Evolutionary conservation across 1,140 invertebrate species (phyloP), one percentile per base, ranked within the genome.

Genomic region (Bombus polaris): DNA sequence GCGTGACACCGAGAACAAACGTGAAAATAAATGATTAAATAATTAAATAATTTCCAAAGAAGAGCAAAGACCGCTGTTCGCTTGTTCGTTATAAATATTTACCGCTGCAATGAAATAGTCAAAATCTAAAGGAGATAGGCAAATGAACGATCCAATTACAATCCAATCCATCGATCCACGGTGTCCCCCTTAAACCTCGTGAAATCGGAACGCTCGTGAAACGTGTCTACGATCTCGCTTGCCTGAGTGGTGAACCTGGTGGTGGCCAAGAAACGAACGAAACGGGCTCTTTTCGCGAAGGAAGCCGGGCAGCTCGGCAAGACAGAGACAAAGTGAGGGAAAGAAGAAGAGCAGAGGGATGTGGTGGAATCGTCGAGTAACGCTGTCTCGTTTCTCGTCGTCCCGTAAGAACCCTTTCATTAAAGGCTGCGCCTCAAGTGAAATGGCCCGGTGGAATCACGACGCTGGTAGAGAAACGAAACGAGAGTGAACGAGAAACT

Each of bases 391-490:
- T 71, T 68, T 39, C 37, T 68, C 32, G 53, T 81, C 35, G n/a
- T 53, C 62, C 32, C 10, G 57, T 72, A 87, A 79, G 89, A 89
- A 89, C 35, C 78, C 74, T 71, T 89, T 89, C 87, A 90, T 91
- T 83, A 90, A 89, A 91, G 87, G 28, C 79, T 84, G 80, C 78
- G 81, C 74, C 83, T 85, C 57, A 53, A 89, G 87, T 82, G 87
- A 89, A 88, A 89, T 75, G 37, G 47, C 79, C 47, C 42, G 9
- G 35, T 53, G 32, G 66, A 77, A 87, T 82, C 85, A 81, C 68
- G 44, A 18, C 71, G 65, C n/a, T n/a, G 32, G 10, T 76, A 72
- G 76, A 84, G 87, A 77, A 32, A 32, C n/a, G 76, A 81, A 32
- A 77, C 37, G 37, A 22, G 12, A 76, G 71, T 37, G 86, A 88